These are phyloP conservation scores for Hemicordylus capensis DNA, from an alignment of 2,113 vertebrate genomes.

Conservation along the genomic window DNA sequence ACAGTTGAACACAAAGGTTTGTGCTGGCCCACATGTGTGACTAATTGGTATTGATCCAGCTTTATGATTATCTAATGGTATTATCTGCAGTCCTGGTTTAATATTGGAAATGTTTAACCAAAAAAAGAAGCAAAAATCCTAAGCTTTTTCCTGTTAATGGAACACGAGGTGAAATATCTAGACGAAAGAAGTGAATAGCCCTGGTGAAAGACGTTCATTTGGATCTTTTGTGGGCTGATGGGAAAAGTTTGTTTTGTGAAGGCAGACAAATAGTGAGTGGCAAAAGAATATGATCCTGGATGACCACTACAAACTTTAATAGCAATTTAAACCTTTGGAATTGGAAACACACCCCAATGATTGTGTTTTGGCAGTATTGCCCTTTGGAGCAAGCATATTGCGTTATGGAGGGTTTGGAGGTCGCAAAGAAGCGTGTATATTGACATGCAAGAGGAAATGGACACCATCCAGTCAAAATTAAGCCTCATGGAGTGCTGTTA, in stretches of 20 bases:
- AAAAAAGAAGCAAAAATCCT: neutral
- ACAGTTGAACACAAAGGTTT: neutral
- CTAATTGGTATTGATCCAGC: slow-evolving; percentile 10
- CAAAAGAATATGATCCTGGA: neutral
- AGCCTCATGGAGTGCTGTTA: neutral
- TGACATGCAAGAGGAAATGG: neutral
- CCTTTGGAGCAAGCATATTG: neutral
- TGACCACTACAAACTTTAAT: neutral
- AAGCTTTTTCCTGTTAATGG: neutral
- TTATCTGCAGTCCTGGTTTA: neutral
- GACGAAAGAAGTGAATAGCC: neutral
- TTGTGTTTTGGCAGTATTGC: neutral
- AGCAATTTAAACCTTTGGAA: neutral
- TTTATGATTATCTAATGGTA: neutral
- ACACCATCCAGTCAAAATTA: neutral
- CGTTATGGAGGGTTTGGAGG: too few relatives aligned
- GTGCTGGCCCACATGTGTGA: neutral
- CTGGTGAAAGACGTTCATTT: neutral
- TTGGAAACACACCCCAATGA: too few relatives aligned
- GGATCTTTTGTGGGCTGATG: neutral
- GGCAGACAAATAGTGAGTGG: neutral
- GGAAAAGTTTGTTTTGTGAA: neutral
- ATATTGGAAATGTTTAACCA: slow-evolving; percentile 16
- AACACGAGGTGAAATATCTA: neutral
- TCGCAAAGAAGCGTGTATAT: neutral